Base-by-base conservation (phyloP, 1,140 invertebrate genomes). In the Potamilus streckersoni region DNA sequence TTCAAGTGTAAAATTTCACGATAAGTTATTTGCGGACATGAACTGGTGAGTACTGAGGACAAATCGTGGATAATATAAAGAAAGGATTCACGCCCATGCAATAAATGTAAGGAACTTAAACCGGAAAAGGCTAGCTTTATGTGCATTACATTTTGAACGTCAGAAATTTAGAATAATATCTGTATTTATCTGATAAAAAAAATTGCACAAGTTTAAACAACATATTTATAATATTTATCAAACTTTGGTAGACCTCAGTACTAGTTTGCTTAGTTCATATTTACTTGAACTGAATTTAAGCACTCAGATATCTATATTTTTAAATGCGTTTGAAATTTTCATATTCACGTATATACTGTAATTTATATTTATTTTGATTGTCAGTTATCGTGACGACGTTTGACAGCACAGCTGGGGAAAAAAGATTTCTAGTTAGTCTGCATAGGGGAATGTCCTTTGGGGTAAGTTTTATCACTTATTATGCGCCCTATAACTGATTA, bases 391-490 rank as follows among this genome's bases (percentile, higher is more conserved):
- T 88, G 59, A 88, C 86, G 27, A 77, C 77, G 13, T 83, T 77
- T 69, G 83, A 88, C 31, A 69, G 75, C 55, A 69, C 71, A 15
- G 78, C 77, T 6, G 78, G 83, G 5, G 72, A 70, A 6, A 79
- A 82, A 5, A 79, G 81, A 23, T 81, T 84, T 16, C 65, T 86
- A 31, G 83, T 85, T 15, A 76, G 79, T 62, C 72, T 88, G 1
- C 79, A 84, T 19, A 75, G 74, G 70, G 87, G 87, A 0, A 86
- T 87, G 86, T 84, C 83, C 0, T 88, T 88, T 75, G 87, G 87
- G 76, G 87, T 88, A 80, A 82, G 80, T 81, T 61, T 17, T 16
- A 17, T 15, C 38, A 17, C 12, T 38, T 31, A 23, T n/a, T 66
- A 66, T 12, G 0, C 12, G 8, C n/a, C 17, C 11, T 66, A 12